phyloP scores from a whole-genome alignment of 2,797 vertebrate genomes.

The Thalassophryne amazonica region DNA sequence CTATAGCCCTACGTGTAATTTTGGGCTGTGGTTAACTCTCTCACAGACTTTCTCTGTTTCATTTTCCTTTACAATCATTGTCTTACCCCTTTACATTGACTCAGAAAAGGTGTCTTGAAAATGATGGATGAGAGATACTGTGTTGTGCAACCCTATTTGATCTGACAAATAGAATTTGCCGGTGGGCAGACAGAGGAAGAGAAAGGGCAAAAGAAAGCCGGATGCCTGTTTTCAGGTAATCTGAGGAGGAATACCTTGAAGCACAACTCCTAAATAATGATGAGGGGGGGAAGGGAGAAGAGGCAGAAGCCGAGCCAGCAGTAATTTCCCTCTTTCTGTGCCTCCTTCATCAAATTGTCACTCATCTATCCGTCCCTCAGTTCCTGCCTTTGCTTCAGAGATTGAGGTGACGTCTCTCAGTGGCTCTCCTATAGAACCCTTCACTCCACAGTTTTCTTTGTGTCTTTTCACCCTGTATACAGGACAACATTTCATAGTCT shows the following conservation, averaged over 20 bases:
- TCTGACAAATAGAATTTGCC: constrained; percentile 81
- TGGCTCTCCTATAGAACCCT: constrained; percentile 19
- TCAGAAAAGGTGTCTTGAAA: constrained; percentile 9
- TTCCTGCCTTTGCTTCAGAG: constrained; percentile 39
- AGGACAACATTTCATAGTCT: no score
- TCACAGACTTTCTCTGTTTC: constrained; percentile 1
- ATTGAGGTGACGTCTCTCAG: constrained; percentile 43
- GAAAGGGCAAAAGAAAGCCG: constrained; percentile 72
- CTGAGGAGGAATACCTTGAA: constrained; percentile 69
- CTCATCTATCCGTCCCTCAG: constrained; percentile 47
- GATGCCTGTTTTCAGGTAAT: constrained; percentile 79
- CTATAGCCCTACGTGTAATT: constrained; percentile 58
- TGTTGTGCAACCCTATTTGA: constrained; percentile 71
- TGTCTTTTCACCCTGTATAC: no score
- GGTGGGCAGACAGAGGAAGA: constrained; percentile 63
- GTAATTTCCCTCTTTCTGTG: constrained; percentile 73
- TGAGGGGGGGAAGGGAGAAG: constrained; percentile 45
- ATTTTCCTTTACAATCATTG: constrained; percentile 8
- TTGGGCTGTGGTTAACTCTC: constrained; percentile 31
- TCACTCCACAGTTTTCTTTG: no score
- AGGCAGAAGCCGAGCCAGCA: constrained; percentile 32
- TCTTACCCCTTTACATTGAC: constrained; percentile 14
- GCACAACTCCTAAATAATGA: constrained; percentile 70
- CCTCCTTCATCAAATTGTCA: constrained; percentile 78
- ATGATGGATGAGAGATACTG: constrained; percentile 9